phyloP scores from a whole-genome alignment of 2,113 vertebrate genomes.

The Crypturellus undulatus region DNA sequence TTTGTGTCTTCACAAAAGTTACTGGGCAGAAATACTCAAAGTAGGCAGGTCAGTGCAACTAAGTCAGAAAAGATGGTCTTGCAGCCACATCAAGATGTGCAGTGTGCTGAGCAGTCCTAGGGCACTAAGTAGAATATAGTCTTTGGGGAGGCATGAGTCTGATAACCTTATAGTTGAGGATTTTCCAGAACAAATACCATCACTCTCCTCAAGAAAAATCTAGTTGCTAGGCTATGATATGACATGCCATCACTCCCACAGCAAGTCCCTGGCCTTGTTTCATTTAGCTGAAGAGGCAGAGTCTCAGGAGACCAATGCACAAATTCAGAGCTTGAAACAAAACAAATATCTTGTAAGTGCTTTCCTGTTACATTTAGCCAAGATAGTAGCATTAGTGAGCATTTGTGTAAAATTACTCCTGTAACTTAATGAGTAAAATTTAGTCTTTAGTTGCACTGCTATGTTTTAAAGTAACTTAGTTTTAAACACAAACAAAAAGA shows the following conservation, averaged over 20 bases:
- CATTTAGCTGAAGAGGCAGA: not conserved
- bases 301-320: not conserved
- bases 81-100: fast-evolving
- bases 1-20: not conserved
- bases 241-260: not conserved
- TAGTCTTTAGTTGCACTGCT: not conserved
- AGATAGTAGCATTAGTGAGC: not conserved
- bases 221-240: not conserved
- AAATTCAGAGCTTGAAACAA: not conserved
- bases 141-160: not conserved
- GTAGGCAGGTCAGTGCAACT: not conserved
- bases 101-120: not conserved
- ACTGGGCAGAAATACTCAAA: not conserved
- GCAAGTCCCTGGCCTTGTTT: not conserved
- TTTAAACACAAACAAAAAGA: not conserved
- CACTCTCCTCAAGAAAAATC: not conserved
- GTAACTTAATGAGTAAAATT: not conserved
- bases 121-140: not conserved
- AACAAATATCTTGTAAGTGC: not conserved
- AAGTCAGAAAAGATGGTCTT: not conserved
- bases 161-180: not conserved
- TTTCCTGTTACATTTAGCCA: not conserved
- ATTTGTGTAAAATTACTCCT: not conserved
- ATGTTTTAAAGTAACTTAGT: not conserved
- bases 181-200: not conserved